These are phyloP conservation scores for Athalia cordata DNA, from an alignment of 2,888 invertebrate species.

Conservation along the genomic window DNA sequence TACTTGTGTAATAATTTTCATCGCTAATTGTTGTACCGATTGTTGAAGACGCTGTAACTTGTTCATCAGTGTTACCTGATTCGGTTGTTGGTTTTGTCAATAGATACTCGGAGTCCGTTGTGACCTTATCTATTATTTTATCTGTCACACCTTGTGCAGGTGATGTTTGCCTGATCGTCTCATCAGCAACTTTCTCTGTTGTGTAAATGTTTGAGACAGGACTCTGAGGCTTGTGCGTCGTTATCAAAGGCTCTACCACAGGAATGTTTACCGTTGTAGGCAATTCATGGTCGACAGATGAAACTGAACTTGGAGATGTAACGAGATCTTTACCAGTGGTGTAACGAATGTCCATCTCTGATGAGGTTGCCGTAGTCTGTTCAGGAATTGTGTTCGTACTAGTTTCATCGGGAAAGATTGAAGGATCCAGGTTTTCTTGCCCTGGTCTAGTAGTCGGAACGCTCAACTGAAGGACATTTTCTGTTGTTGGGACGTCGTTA, in stretches of 20 bases:
- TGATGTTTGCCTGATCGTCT: background rate
- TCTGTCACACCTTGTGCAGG: slow-evolving; percentile 9
- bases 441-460: background rate
- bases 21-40: background rate
- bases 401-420: background rate
- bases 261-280: slow-evolving; percentile 1
- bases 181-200: background rate
- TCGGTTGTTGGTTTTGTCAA: slow-evolving; percentile 5
- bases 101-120: background rate
- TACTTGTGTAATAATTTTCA: background rate
- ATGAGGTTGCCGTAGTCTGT: background rate
- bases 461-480: slow-evolving; percentile 2
- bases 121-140: background rate
- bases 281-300: background rate
- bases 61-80: background rate
- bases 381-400: background rate
- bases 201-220: background rate
- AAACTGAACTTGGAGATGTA: background rate
- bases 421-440: slow-evolving; percentile 8
- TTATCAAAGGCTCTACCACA: background rate
- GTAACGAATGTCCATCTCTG: background rate
- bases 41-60: slow-evolving; percentile 8
- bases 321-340: background rate
- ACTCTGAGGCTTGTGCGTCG: background rate
- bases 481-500: background rate